These are phyloP conservation scores for Salarias fasciatus DNA, from an alignment of 2,797 vertebrate species.

Conservation along the genomic window DNA sequence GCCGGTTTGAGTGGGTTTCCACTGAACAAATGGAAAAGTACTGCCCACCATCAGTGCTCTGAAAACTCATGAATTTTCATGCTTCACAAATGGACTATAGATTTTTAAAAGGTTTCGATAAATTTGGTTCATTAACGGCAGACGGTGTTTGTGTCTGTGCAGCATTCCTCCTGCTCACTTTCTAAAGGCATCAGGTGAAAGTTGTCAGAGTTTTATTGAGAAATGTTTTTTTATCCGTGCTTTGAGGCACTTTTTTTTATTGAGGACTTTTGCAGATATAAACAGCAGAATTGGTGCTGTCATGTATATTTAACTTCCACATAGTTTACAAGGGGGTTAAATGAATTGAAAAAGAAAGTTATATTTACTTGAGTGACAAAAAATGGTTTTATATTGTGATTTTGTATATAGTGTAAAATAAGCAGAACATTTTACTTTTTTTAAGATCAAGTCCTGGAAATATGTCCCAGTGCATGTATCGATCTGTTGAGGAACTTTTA, in stretches of 20 bases:
- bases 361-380: conserved; percentile 19
- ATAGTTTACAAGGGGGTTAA: neutral
- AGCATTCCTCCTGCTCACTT: conserved; percentile 3
- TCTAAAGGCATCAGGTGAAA: conserved; percentile 1
- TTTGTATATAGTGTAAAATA: conserved; percentile 51
- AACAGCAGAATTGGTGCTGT: neutral
- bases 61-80: conserved; percentile 9
- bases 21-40: neutral
- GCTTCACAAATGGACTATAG: conserved; percentile 11
- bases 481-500: conserved; percentile 5
- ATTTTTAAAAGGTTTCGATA: conserved; percentile 22
- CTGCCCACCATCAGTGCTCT: conserved; percentile 3
- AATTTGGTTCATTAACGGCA: conserved; percentile 12
- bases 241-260: too few species aligned
- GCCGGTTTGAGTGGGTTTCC: conserved; percentile 16
- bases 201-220: neutral
- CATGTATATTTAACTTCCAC: neutral
- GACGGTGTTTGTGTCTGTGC: conserved; percentile 3
- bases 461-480: too few species aligned
- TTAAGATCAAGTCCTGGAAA: conserved; percentile 24
- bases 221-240: neutral
- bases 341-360: conserved; percentile 6
- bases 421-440: conserved; percentile 6
- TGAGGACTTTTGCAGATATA: conserved; percentile 1
- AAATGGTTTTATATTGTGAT: conserved; percentile 39